phyloP scores from a whole-genome alignment of 2,113 vertebrate genomes.

The Plestiodon gilberti region DNA sequence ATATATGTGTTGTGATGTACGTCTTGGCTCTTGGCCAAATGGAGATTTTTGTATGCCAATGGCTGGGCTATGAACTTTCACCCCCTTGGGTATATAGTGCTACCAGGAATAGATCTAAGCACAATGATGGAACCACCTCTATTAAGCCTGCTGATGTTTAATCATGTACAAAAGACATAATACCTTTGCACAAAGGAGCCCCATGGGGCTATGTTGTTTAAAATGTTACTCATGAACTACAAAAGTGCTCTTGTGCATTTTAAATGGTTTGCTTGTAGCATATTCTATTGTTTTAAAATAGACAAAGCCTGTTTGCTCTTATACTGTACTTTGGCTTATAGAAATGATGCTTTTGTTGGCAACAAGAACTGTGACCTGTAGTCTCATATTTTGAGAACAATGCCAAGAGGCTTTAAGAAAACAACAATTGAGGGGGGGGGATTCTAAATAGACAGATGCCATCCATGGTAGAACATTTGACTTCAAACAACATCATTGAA shows the following conservation, averaged over 20 bases:
- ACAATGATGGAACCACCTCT: neutral
- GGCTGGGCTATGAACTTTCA: neutral
- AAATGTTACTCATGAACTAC: neutral
- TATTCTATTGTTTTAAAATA: neutral
- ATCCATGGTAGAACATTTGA: neutral
- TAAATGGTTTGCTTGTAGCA: neutral
- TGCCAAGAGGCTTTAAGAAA: neutral
- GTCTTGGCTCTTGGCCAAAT: neutral
- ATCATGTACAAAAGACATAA: neutral
- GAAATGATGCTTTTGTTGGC: neutral
- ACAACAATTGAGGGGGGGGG: neutral
- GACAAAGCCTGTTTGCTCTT: neutral
- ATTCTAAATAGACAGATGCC: neutral
- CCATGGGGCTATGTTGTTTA: neutral
- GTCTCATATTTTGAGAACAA: neutral
- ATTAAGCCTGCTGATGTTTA: neutral
- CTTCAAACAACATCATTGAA: neutral
- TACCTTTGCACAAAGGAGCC: neutral
- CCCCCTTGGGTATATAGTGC: neutral
- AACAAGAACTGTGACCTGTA: neutral
- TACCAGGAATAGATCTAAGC: neutral
- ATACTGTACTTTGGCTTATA: conserved; percentile 25
- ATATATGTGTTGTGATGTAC: neutral
- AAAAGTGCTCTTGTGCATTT: neutral
- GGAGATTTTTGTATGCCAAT: neutral